Base-by-base conservation (phyloP, 2,888 invertebrate genomes). In the Chrysolina americana region DNA sequence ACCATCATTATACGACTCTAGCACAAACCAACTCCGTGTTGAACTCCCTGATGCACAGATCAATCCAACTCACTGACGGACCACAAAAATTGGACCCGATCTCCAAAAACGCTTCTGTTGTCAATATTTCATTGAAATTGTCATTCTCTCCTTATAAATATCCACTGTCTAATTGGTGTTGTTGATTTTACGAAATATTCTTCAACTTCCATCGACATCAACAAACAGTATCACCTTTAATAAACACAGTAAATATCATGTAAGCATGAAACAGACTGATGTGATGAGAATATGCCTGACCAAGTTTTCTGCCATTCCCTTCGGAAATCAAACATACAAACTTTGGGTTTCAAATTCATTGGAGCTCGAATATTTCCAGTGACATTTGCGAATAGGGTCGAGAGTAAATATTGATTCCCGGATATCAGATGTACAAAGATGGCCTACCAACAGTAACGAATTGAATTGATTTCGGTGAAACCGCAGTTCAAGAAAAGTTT, bases 261-360 rank as follows among this genome's bases (percentile, higher is more conserved):
- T 44, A 15, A 44, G 44, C 44, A 6, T 44, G 15, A 1, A 44
- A 44, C 3, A 15, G 44, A 44, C 44, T 13, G 44, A 44, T 44
- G 44, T 44, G 44, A 44, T 44, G 44, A 15, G 11, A 44, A 44
- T 44, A 44, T 44, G 10, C 15, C 15, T 15, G 44, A 44, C 44
- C 44, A 15, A 15, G 50, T 50, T 50, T 36, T 50, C 50, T 6
- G 3, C 8, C 50, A 9, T 0, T 50, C 17, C 50, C 19, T 13
- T 44, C 44, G 44, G 44, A 44, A 50, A n/a, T 50, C 50, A 50
- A 50, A 50, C 50, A 50, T 15, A 50, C 19, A 50, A 50, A 50
- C 50, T 50, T 50, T 50, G 50, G n/a, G 19, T 19, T 50, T 17
- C 19, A 19, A 50, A 9, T 50, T 50, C 50, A 50, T 9, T 50